These are phyloP conservation scores for Drosophila bifasciata DNA, from an alignment of 1,140 invertebrate species.

Conservation along the genomic window DNA sequence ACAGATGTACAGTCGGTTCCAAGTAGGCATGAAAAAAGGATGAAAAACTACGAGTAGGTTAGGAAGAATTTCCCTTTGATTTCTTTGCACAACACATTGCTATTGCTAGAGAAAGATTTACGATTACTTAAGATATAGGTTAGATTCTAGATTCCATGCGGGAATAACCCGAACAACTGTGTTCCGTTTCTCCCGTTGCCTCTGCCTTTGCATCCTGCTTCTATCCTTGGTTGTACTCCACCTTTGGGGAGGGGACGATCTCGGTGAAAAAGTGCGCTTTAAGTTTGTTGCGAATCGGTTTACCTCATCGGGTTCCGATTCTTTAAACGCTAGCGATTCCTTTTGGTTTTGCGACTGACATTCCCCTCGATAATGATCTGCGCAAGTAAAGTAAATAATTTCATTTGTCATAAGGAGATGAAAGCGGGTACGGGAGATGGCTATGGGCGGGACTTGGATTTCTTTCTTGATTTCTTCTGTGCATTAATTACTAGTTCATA, in stretches of 20 bases:
- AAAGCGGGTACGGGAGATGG: not conserved
- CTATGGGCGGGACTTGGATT: slow-evolving; percentile 6
- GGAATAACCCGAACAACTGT: slow-evolving; percentile 25
- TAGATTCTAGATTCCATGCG: slow-evolving; percentile 37
- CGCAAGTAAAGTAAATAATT: slow-evolving; percentile 30
- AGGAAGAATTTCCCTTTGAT: slow-evolving; percentile 9
- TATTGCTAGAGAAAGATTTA: slow-evolving; percentile 33
- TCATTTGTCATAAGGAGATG: slow-evolving; percentile 26
- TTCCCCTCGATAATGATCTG: slow-evolving; percentile 84
- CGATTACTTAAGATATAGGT: slow-evolving; percentile 50
- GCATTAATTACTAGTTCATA: slow-evolving; percentile 6
- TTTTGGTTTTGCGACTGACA: slow-evolving; percentile 83
- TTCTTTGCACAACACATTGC: slow-evolving; percentile 27
- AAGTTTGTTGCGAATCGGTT: slow-evolving; percentile 74
- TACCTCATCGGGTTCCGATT: slow-evolving; percentile 83
- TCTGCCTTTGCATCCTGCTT: slow-evolving; percentile 4
- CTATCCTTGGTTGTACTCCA: slow-evolving; percentile 11
- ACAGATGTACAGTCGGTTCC: not conserved
- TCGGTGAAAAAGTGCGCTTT: slow-evolving; percentile 42
- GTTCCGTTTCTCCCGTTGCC: not conserved
- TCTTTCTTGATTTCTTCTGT: not conserved
- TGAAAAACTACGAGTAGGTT: slow-evolving; percentile 22
- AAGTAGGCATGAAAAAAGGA: slow-evolving; percentile 24
- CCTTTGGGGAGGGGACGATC: slow-evolving; percentile 1
- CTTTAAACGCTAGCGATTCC: slow-evolving; percentile 84